Evolutionary conservation across 2,113 vertebrate genomes (phyloP).

Genomic region (Epinephelus lanceolatus): DNA sequence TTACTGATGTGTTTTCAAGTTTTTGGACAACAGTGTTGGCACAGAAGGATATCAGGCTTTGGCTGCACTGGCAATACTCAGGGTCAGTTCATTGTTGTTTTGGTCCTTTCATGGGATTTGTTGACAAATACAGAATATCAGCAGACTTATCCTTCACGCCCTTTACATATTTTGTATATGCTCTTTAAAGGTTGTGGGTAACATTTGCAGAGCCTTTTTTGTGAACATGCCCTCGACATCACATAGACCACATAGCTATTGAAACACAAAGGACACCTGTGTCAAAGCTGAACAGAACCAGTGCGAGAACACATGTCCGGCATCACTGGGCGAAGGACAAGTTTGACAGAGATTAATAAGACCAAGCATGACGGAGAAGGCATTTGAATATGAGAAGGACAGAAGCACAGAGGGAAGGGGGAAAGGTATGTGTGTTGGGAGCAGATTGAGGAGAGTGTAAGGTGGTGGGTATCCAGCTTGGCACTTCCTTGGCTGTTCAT

Average conservation of each 20-base stretch:
- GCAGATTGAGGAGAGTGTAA: slow-evolving; percentile 31
- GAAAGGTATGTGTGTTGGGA: neutral
- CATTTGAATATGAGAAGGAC: slow-evolving; percentile 6
- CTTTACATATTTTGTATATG: neutral
- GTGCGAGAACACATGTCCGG: slow-evolving; percentile 29
- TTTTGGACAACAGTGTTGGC: no score
- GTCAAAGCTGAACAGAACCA: slow-evolving; percentile 17
- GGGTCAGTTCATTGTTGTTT: no score
- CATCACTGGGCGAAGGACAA: slow-evolving; percentile 36
- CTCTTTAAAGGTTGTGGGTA: neutral
- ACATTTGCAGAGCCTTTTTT: neutral
- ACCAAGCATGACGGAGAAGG: neutral
- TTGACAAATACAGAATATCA: no score
- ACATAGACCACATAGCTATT: neutral
- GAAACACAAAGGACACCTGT: slow-evolving; percentile 23
- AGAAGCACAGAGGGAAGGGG: neutral
- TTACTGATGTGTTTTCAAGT: no score
- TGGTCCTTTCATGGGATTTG: no score
- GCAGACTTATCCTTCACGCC: no score
- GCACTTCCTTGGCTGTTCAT: slow-evolving; percentile 37
- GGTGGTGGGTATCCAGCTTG: slow-evolving; percentile 14
- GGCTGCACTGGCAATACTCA: no score
- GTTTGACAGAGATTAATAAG: slow-evolving; percentile 48
- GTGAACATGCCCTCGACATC: neutral
- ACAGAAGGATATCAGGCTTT: no score